Evolutionary conservation across 2,888 invertebrate species (phyloP), one percentile per base, ranked within the genome.

Genomic region (Drosophila cognata): DNA sequence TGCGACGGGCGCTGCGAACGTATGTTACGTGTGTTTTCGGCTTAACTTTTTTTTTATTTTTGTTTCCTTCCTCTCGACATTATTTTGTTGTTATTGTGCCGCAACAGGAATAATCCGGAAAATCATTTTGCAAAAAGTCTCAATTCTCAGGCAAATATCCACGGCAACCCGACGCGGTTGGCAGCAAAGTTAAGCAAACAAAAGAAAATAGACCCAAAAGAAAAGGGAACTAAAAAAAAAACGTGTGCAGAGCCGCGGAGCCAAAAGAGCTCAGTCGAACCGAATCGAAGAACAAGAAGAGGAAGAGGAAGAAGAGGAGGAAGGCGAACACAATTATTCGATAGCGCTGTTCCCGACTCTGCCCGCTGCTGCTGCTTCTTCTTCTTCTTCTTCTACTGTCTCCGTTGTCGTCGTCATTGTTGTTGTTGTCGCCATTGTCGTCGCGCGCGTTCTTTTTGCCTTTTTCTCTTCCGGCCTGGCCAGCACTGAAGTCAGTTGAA

Each of bases 11-110:
- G 74, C 74, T 77, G 63, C 74, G 74, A 77, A 77, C 79, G 79
- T 81, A 88, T 86, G 84, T 88, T 88, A 88, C 89, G 85, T 85
- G 88, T 85, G 86, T 84, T 85, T 88, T 85, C 87, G 89, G 84
- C 89, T 79, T 70, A 73, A 79, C 64, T 75, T 79, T 65, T 60
- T 55, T 57, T 85, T 68, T 55, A 57, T 68, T 67, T 31, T 86
- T 70, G 79, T 79, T 83, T 84, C 74, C 71, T 72, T 79, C 68
- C 74, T 71, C 66, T 70, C 21, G 56, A 31, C 10, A 35, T 58
- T 69, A 77, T 69, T 62, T 79, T 86, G 73, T 83, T 77, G 74
- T 87, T 82, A 82, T 73, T 78, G 71, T 82, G 81, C 29, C 38
- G 57, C 65, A 62, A 65, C 52, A 51, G 62, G 35, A 64, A 65